Evolutionary conservation across 2,888 invertebrate genomes (phyloP).

Genomic region (Lapara coniferarum): DNA sequence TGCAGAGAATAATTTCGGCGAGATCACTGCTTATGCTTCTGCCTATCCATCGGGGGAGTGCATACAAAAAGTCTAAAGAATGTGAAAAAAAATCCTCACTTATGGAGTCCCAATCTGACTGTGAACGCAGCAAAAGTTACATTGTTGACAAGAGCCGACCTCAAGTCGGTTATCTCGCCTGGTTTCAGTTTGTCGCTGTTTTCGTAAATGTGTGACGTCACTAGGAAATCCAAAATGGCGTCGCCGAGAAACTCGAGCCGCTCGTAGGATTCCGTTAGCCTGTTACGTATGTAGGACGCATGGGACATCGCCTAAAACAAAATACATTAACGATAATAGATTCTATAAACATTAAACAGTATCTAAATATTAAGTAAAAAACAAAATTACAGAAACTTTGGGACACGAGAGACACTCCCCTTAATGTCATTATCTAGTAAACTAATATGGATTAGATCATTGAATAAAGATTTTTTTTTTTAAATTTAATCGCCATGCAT

Average conservation of each 20-base stretch:
- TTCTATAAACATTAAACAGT: too few species aligned
- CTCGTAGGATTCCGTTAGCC: constrained; percentile 94
- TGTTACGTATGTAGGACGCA: constrained; percentile 92
- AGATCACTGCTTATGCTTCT: too few species aligned
- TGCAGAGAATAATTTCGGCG: too few species aligned
- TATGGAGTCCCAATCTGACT: constrained; percentile 93
- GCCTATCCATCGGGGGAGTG: not conserved
- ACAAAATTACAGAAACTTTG: too few species aligned
- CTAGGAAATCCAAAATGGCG: constrained; percentile 94
- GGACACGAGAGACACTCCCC: too few species aligned
- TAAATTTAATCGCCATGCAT: not conserved
- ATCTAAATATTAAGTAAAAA: too few species aligned
- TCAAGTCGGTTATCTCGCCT: constrained; percentile 95
- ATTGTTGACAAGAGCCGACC: constrained; percentile 98
- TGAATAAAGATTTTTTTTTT: too few species aligned
- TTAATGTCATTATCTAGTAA: too few species aligned
- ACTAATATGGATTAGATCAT: too few species aligned
- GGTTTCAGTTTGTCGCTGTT: constrained; percentile 87
- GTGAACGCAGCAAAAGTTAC: constrained; percentile 95
- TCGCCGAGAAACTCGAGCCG: constrained; percentile 96
- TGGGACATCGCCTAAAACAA: constrained; percentile 93
- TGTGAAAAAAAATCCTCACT: constrained; percentile 73
- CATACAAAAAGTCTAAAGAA: not conserved
- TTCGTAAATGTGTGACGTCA: constrained; percentile 94
- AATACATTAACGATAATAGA: not conserved